phyloP scores from a whole-genome alignment of 1,140 invertebrate genomes.

The Dendrolimus kikuchii region DNA sequence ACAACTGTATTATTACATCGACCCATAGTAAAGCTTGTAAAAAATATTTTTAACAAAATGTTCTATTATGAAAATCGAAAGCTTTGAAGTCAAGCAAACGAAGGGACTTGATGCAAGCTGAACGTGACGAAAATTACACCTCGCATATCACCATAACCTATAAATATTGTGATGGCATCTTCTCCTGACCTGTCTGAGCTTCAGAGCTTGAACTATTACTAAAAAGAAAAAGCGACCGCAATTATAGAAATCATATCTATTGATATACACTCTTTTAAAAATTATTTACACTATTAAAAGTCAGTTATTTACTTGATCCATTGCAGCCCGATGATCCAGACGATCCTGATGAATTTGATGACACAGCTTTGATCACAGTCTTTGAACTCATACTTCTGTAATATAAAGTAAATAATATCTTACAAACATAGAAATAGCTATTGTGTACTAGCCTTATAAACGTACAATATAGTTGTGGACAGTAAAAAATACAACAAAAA shows the following conservation, averaged over 20 bases:
- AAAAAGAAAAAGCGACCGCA: too few relatives aligned
- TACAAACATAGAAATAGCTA: background rate
- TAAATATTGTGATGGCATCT: too few relatives aligned
- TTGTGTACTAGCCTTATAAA: background rate
- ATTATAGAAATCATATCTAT: background rate
- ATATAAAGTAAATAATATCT: conserved; percentile 3
- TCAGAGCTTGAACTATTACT: too few relatives aligned
- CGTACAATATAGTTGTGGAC: background rate
- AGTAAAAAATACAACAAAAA: background rate
- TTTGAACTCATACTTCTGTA: conserved; percentile 41
- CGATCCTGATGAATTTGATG: conserved; percentile 58
- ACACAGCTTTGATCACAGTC: conserved; percentile 53
- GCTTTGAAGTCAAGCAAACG: too few relatives aligned
- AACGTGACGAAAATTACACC: too few relatives aligned
- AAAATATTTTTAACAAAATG: too few relatives aligned
- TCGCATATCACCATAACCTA: too few relatives aligned
- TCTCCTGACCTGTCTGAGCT: too few relatives aligned
- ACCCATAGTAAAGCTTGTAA: too few relatives aligned
- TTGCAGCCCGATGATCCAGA: conserved; percentile 58
- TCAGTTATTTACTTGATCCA: conserved; percentile 46
- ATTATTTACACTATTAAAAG: conserved; percentile 1
- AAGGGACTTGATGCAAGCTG: too few relatives aligned
- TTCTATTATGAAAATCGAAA: too few relatives aligned
- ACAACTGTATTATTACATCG: too few relatives aligned
- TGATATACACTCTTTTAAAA: background rate